These are phyloP conservation scores for Cirrhinus mrigala DNA, from an alignment of 2,797 vertebrate genomes.

Conservation along the genomic window DNA sequence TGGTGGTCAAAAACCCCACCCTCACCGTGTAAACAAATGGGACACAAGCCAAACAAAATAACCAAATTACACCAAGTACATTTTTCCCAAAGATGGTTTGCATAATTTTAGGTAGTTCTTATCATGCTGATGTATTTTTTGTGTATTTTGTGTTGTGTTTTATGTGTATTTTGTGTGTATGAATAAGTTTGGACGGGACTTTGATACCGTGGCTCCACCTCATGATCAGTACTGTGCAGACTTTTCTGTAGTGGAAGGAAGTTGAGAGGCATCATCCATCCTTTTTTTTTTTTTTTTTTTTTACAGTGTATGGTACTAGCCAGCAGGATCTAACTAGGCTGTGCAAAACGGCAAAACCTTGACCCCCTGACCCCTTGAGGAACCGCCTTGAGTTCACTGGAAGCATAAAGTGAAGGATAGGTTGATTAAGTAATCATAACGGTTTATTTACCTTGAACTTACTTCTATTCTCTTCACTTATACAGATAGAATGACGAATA, in stretches of 20 bases:
- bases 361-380: neutral
- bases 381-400: neutral
- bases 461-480: neutral
- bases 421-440: neutral
- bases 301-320: neutral
- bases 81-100: neutral
- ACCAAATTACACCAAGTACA: neutral
- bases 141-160: neutral
- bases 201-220: too few relatives aligned
- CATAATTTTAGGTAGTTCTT: neutral
- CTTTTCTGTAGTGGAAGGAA: neutral
- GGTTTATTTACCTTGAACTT: neutral
- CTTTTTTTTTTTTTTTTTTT: neutral
- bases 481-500: constrained; percentile 81
- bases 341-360: neutral
- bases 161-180: too few relatives aligned
- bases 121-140: neutral
- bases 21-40: neutral
- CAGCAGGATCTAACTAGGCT: neutral
- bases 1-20: neutral
- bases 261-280: neutral
- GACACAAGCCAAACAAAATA: neutral
- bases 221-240: neutral
- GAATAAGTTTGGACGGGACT: neutral
- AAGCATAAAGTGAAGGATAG: neutral